Conservation (phyloP, 1,140 invertebrate genomes). For the Bombus soroeensis region DNA sequence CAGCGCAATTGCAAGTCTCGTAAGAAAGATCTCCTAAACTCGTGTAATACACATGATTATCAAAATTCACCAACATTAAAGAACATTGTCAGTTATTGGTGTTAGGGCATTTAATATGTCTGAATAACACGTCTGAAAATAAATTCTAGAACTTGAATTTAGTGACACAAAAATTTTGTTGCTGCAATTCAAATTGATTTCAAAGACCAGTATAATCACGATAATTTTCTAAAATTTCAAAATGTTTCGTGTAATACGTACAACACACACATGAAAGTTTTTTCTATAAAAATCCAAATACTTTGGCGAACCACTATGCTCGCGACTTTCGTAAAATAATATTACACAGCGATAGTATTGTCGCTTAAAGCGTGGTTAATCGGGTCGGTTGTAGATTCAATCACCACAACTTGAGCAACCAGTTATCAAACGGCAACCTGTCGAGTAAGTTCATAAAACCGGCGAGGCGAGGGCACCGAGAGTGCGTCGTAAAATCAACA, state of each 20-base stretch:
- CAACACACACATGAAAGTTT: neutral
- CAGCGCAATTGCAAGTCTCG: neutral
- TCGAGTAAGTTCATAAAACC: constrained; percentile 54
- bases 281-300: neutral
- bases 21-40: neutral
- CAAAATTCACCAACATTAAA: too few species aligned
- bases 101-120: neutral
- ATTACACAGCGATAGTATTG: neutral
- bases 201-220: too few species aligned
- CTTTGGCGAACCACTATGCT: neutral
- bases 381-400: neutral
- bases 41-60: too few species aligned
- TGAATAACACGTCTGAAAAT: neutral
- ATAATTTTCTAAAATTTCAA: too few species aligned
- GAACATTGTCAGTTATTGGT: neutral
- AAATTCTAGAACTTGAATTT: too few species aligned
- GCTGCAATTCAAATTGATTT: too few species aligned
- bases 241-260: too few species aligned
- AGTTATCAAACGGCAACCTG: constrained; percentile 46
- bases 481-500: constrained; percentile 50
- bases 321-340: neutral
- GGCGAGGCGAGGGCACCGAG: neutral
- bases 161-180: too few species aligned
- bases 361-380: neutral
- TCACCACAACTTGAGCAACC: constrained; percentile 11